These are phyloP conservation scores for Arctia plantaginis DNA, from an alignment of 2,888 invertebrate genomes.

Conservation along the genomic window DNA sequence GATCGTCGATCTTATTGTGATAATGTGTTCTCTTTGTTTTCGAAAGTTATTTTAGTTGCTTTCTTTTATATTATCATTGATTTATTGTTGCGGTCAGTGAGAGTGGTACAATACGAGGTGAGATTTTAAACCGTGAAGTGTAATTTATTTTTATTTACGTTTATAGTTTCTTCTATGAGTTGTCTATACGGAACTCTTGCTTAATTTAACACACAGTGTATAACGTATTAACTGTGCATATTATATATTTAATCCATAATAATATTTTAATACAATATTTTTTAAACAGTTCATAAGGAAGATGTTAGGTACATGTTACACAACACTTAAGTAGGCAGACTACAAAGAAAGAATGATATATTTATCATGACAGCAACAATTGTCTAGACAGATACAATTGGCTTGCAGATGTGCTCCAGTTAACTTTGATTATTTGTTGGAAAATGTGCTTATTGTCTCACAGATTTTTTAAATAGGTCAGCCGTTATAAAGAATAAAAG, in stretches of 20 bases:
- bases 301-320: background rate
- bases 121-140: constrained; percentile 56
- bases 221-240: background rate
- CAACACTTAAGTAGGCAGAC: background rate
- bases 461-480: constrained; percentile 32
- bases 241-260: background rate
- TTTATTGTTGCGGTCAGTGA: constrained; percentile 72
- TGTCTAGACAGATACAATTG: constrained; percentile 38
- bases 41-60: constrained; percentile 72
- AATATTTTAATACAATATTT: background rate
- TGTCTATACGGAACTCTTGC: background rate
- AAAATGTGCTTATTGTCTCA: constrained; percentile 31
- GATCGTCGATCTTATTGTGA: constrained; percentile 76
- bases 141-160: constrained; percentile 40
- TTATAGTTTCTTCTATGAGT: constrained; percentile 21
- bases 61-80: constrained; percentile 82
- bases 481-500: constrained; percentile 8
- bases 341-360: constrained; percentile 38
- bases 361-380: constrained; percentile 36
- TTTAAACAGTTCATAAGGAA: background rate
- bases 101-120: constrained; percentile 65
- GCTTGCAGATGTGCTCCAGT: constrained; percentile 47
- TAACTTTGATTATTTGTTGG: constrained; percentile 41
- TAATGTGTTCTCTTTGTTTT: constrained; percentile 77
- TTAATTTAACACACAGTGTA: background rate